Evolutionary conservation across 2,888 invertebrate genomes (phyloP), one percentile per base, ranked within the genome.

Genomic region (Tetropium fuscum): DNA sequence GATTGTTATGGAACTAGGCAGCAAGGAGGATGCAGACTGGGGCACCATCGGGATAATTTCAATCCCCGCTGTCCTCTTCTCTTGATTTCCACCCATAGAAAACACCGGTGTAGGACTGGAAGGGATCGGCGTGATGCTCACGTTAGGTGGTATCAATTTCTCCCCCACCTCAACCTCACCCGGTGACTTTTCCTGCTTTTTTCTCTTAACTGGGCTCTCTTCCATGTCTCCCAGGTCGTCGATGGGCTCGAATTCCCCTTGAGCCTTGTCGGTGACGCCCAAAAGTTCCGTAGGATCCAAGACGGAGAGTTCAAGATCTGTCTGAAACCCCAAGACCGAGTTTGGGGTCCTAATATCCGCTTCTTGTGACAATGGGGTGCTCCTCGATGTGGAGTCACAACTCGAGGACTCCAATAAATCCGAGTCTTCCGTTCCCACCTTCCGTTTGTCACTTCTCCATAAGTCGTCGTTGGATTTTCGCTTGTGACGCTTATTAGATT

Each of bases 1-100:
- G 54, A 95, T 94, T 0, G 94, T 94, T 57, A 94, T 93, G 0
- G 94, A 93, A 74, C 91, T 91, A 6, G 93, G 90, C 19, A 92
- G 79, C 3, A 86, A 85, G 4, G 90, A 84, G 3, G 88, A 87
- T 0, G 89, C 18, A 7, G 64, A 63, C 16, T 55, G 62, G 1
- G 88, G 84, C 60, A 34, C 34, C n/a, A n/a, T n/a, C 0, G 95
- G 94, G 71, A 95, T 93, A 44, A 95, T 93, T 81, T 95, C 95
- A 62, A 95, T 93, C 1, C 91, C 92, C 6, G 91, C 89, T n/a
- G n/a, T n/a, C 19, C 92, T 83, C 55, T 90, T 84, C 68, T 91
- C 91, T 38, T 90, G 80, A 57, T 5, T 13, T 11, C 19, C 20
- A 7, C 36, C 6, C 19, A 27, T 30, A 1, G 87, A 86, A 78